Conservation (phyloP, 2,113 vertebrate genomes). For the Sceloporus tristichus region DNA sequence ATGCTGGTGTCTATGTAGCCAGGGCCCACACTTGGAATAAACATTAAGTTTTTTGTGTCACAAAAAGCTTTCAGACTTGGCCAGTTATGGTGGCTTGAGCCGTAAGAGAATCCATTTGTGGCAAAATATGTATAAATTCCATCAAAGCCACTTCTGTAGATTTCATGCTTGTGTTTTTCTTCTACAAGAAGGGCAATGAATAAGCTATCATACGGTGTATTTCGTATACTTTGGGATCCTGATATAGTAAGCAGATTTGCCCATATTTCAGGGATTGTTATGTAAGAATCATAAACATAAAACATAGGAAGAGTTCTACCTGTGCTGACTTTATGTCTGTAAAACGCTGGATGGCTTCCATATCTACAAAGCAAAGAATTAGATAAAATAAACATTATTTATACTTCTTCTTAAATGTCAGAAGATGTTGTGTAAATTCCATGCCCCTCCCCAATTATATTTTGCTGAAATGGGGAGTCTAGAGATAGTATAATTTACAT, state of each 20-base stretch:
- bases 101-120: conserved; percentile 96
- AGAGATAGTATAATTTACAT: conserved; percentile 39
- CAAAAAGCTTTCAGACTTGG: conserved; percentile 89
- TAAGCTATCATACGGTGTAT: conserved; percentile 89
- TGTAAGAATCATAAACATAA: conserved; percentile 97
- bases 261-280: conserved; percentile 92
- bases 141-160: conserved; percentile 92
- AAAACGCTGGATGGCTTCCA: conserved; percentile 93
- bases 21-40: conserved; percentile 96
- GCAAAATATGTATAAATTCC: conserved; percentile 98
- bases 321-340: conserved; percentile 86
- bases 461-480: conserved; percentile 43
- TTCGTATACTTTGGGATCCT: conserved; percentile 86
- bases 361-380: conserved; percentile 84
- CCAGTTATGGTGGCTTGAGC: conserved; percentile 95
- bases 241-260: conserved; percentile 87
- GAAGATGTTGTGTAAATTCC: conserved; percentile 13
- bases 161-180: conserved; percentile 91
- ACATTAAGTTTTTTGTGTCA: conserved; percentile 89
- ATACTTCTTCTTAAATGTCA: conserved; percentile 15
- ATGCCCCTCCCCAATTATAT: neutral
- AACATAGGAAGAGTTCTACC: conserved; percentile 91
- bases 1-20: conserved; percentile 96
- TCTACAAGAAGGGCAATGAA: conserved; percentile 95
- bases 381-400: conserved; percentile 35